These are phyloP conservation scores for Apamea monoglypha DNA, from an alignment of 2,888 invertebrate species.

Conservation along the genomic window DNA sequence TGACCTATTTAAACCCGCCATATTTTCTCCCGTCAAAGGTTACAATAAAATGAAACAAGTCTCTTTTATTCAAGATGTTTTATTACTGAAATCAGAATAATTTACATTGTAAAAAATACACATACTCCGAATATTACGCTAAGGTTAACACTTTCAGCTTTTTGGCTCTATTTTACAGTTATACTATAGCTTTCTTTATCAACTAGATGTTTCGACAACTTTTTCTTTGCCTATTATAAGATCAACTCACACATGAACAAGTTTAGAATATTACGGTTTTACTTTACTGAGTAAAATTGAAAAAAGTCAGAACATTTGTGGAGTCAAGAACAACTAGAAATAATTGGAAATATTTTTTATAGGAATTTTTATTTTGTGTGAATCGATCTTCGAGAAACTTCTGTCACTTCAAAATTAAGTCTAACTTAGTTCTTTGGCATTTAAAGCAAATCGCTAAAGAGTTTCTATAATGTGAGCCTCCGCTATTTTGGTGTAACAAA, in stretches of 20 bases:
- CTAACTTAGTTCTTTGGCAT: conserved; percentile 73
- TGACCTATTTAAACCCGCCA: conserved; percentile 56
- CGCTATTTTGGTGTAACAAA: conserved; percentile 46
- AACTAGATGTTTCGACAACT: conserved; percentile 60
- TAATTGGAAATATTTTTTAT: background rate
- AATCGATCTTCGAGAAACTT: conserved; percentile 59
- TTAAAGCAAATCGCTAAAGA: conserved; percentile 63
- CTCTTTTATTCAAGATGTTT: conserved; percentile 83
- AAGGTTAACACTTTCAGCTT: conserved; percentile 85
- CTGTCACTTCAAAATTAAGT: conserved; percentile 63
- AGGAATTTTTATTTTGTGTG: conserved; percentile 36
- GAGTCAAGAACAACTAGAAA: background rate
- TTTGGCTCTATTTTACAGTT: conserved; percentile 84
- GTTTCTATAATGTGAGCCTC: conserved; percentile 50
- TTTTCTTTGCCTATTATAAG: conserved; percentile 42
- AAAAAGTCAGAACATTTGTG: background rate
- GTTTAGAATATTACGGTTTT: background rate
- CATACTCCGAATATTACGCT: conserved; percentile 83
- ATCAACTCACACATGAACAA: conserved; percentile 57
- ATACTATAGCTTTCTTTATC: conserved; percentile 69
- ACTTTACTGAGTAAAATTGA: conserved; percentile 4
- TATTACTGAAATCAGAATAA: conserved; percentile 90
- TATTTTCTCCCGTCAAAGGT: conserved; percentile 40
- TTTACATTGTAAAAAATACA: conserved; percentile 91
- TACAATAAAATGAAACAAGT: conserved; percentile 56